phyloP scores from a whole-genome alignment of 1,140 invertebrate species.

The Lineus longissimus region DNA sequence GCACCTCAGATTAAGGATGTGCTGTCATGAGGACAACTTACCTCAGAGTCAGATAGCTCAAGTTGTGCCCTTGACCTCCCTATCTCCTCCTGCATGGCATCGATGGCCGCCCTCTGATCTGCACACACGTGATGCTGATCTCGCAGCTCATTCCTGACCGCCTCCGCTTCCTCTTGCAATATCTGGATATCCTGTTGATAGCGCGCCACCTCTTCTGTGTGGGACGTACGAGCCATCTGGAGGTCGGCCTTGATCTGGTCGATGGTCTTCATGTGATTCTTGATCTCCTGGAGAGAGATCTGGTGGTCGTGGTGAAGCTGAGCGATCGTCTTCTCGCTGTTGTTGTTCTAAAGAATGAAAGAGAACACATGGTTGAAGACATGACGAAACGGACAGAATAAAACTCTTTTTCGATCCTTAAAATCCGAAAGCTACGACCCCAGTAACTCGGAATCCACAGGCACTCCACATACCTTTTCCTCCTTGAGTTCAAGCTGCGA shows the following conservation, averaged over 20 bases:
- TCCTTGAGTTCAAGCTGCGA: conserved; percentile 30
- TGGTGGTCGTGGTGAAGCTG: conserved; percentile 46
- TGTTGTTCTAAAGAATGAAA: conserved; percentile 26
- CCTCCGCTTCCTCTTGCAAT: conserved; percentile 28
- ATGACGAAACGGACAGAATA: background rate
- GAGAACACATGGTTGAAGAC: background rate
- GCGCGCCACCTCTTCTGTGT: conserved; percentile 39
- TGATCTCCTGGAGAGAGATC: conserved; percentile 45
- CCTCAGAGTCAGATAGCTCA: conserved; percentile 35
- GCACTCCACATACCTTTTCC: too few species aligned
- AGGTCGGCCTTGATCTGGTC: conserved; percentile 47
- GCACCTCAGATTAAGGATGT: too few species aligned
- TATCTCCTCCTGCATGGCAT: conserved; percentile 36
- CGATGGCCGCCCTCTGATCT: conserved; percentile 33
- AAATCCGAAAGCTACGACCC: background rate
- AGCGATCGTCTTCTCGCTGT: conserved; percentile 42
- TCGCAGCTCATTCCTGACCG: conserved; percentile 26
- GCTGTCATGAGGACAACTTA: too few species aligned
- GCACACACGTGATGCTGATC: conserved; percentile 29
- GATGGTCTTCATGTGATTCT: conserved; percentile 44
- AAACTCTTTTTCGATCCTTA: background rate
- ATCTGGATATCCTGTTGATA: conserved; percentile 39
- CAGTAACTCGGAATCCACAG: background rate
- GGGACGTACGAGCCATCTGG: conserved; percentile 30
- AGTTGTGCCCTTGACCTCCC: conserved; percentile 33